Conservation (phyloP, 1,140 invertebrate species). For the Akabosia matsudoensis region DNA sequence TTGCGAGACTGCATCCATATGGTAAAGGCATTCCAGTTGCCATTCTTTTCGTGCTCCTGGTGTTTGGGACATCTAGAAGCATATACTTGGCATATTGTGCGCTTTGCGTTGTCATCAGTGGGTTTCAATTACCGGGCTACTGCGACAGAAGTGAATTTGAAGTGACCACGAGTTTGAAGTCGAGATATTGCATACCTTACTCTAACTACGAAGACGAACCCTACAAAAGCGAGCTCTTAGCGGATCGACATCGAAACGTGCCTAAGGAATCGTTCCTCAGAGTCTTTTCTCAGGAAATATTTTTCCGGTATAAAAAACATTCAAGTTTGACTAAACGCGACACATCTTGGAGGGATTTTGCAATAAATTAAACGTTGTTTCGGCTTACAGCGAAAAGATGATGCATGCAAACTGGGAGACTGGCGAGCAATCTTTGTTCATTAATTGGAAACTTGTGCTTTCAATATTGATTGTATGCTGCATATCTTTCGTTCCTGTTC, state of each 20-base stretch:
- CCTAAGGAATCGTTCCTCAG: no score
- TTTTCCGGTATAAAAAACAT: neutral
- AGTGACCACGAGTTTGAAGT: no score
- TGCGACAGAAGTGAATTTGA: neutral
- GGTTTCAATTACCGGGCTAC: neutral
- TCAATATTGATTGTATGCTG: neutral
- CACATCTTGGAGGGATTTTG: no score
- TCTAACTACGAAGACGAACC: no score
- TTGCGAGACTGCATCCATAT: neutral
- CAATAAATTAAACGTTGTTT: no score
- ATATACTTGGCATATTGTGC: neutral
- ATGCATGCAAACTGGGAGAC: neutral
- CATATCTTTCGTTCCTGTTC: neutral
- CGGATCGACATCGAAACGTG: no score
- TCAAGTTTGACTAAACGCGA: no score
- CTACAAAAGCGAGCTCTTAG: no score
- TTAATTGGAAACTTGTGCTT: neutral
- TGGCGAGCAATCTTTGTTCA: neutral
- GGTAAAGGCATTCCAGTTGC: neutral
- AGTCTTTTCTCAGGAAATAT: neutral
- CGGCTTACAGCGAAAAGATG: neutral
- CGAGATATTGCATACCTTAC: no score
- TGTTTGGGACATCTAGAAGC: neutral
- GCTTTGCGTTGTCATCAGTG: neutral
- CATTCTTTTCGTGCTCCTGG: neutral